Evolutionary conservation across 2,113 vertebrate genomes (phyloP), one percentile per base, ranked within the genome.

Genomic region (Coptodon rendalli): DNA sequence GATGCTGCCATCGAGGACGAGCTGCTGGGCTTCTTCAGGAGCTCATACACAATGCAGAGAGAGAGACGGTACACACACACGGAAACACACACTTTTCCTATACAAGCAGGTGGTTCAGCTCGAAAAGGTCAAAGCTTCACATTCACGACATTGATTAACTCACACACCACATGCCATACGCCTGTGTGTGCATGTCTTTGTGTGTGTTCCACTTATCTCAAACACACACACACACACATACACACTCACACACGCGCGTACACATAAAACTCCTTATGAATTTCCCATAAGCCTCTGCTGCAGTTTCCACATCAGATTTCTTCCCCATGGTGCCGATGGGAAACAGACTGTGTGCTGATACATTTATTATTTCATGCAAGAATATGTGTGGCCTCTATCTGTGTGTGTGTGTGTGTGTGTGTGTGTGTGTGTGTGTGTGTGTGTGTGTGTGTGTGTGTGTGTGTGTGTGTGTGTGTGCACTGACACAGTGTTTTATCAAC

Each of bases 11-110:
- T 98, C 24, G 97, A 99, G 91, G 97, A 99, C 80, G 98, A 99
- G 92, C 97, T 99, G 79, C 94, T 99, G 78, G 98, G 98, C 68
- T 99, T 99, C 96, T 99, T 98, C 96, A 96, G 97, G 89, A 99
- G 98, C 95, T 98, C 98, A 11, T 99, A 99, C 91, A 96, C 97
- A 85, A 94, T 98, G 85, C 95, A 98, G 57, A 96, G 97, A 84
- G 98, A 99, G 94, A 97, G 94, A 96, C 98, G 97, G 98, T 99
- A 85, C 80, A 53, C 87, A 80, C 81, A 54, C 31, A 66, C 3
- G 87, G 71, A 66, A 38, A 66, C 34, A 66, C 3, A 88, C 80
- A 56, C 48, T 45, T 88, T 73, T 83, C 24, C 50, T 45, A 36
- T 84, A 90, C 89, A 93, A 95, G 94, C 94, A 94, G 94, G 94